Conservation (phyloP, 2,113 vertebrate genomes). For the Cyprinodon brontotheroides region DNA sequence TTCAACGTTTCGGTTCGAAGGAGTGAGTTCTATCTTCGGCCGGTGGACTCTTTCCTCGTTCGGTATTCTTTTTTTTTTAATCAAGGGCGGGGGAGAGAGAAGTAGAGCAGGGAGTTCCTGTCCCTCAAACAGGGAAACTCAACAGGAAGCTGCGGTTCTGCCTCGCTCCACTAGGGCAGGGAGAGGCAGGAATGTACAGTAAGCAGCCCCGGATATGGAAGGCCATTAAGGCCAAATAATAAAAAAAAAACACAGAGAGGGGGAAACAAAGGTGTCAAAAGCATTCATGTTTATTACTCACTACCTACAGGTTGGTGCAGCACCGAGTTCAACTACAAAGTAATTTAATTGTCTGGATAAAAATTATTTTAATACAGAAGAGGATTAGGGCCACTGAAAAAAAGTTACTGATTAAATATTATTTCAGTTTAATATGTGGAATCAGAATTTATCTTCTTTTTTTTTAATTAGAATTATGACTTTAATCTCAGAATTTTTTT, state of each 20-base stretch:
- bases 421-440: too few species aligned
- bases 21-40: background rate
- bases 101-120: conserved; percentile 76
- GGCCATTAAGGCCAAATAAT: background rate
- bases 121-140: conserved; percentile 78
- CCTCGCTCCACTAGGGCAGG: conserved; percentile 50
- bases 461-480: too few species aligned
- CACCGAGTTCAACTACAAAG: too few species aligned
- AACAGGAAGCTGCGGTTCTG: conserved; percentile 72
- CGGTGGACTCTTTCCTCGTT: conserved; percentile 50
- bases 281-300: too few species aligned
- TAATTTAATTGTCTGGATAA: too few species aligned
- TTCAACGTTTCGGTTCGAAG: background rate
- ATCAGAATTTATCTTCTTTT: too few species aligned
- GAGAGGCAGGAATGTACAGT: conserved; percentile 51
- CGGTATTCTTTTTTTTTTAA: conserved; percentile 35
- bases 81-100: conserved; percentile 65
- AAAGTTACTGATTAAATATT: too few species aligned
- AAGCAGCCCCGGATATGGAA: conserved; percentile 4
- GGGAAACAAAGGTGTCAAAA: too few species aligned
- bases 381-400: too few species aligned
- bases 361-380: too few species aligned
- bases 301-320: too few species aligned
- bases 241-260: background rate
- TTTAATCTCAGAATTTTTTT: too few species aligned